phyloP scores from a whole-genome alignment of 2,113 vertebrate genomes.

The Oreocharis arfaki region DNA sequence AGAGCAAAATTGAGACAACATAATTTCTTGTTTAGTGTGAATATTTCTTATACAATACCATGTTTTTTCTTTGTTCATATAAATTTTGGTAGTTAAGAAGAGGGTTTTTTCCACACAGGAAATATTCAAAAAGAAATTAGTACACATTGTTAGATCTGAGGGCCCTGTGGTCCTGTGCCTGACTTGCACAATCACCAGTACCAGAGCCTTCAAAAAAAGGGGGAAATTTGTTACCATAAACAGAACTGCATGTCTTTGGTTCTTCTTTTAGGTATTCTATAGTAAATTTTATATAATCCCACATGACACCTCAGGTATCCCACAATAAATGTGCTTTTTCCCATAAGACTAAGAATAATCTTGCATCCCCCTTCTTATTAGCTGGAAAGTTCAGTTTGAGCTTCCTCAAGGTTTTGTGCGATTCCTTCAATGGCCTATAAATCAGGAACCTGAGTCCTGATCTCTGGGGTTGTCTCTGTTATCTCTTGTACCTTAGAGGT shows the following conservation, averaged over 20 bases:
- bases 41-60: background rate
- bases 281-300: background rate
- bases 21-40: background rate
- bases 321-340: background rate
- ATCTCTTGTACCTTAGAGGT: background rate
- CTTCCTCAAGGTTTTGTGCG: background rate
- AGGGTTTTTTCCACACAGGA: background rate
- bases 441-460: background rate
- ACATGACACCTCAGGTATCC: background rate
- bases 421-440: background rate
- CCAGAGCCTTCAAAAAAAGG: background rate
- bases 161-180: background rate
- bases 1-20: background rate
- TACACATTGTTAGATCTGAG: background rate
- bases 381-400: background rate
- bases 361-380: background rate
- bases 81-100: background rate
- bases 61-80: background rate
- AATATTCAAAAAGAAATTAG: background rate
- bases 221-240: background rate
- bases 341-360: background rate
- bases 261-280: background rate
- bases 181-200: background rate
- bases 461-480: background rate
- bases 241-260: background rate